Base-by-base conservation (phyloP, 2,888 invertebrate genomes). In the Gymnocheta viridis region DNA sequence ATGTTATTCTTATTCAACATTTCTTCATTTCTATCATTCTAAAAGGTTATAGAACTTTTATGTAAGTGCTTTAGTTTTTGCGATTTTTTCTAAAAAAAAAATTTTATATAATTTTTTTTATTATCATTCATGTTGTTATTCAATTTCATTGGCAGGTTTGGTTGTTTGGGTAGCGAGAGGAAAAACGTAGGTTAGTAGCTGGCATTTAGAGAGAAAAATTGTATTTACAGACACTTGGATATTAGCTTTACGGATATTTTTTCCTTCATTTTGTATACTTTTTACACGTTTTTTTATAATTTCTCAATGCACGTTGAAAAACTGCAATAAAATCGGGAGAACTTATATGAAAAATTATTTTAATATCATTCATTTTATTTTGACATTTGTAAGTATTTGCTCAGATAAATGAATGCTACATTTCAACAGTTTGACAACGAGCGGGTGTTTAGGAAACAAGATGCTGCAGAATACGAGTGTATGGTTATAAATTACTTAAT, bases 291-390 rank as follows among this genome's bases (percentile, higher is more conserved):
- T 47, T 64, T 67, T 69, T 69, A 22, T 38, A 64, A 58, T 69
- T 67, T 64, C 38, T 67, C 72, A 73, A 44, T 80, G 44, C 35
- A 44, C 44, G 17, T 54, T 35, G 29, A 67, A 17, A 58, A 70
- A 70, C 9, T 56, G 70, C 58, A 35, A 49, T 19, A 24, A 51
- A 78, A 73, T 38, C 64, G 56, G 62, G 49, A 77, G 47, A 79
- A 80, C 79, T 85, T 77, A 60, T 27, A 35, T 80, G 73, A 85
- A 85, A 86, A 85, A 85, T 82, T 86, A 85, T 86, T 85, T 86
- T 85, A 85, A 85, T 85, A 86, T 85, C 85, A 85, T 86, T 85
- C 85, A 85, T 82, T 86, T 85, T 82, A 85, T 86, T 86, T 86
- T 79, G 84, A 70, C 85, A 82, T 80, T 78, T 72, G 72, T 69